Conservation (phyloP, 2,113 vertebrate genomes). For the Carettochelys insculpta region DNA sequence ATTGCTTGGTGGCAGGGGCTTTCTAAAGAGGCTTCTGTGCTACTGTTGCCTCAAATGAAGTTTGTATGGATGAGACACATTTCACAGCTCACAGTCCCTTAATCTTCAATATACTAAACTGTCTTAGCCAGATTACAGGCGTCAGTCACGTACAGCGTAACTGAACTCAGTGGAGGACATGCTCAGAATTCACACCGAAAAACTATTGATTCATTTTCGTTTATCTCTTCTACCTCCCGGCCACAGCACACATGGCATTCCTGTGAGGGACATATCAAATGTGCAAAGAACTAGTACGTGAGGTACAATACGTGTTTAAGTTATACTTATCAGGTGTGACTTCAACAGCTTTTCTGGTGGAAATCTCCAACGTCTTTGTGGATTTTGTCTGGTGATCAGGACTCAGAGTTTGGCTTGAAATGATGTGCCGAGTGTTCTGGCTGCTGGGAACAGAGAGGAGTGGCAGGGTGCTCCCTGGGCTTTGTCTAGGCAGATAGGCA, state of each 20-base stretch:
- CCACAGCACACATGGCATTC: not conserved
- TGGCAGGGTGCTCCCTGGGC: not conserved
- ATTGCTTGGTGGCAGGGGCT: accelerated
- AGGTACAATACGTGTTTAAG: not conserved
- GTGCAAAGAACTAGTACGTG: not conserved
- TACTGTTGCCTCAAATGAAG: not conserved
- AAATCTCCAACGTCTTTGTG: not conserved
- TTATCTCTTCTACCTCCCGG: conserved; percentile 16
- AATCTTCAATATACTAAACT: conserved; percentile 62
- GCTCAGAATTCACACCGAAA: conserved; percentile 27
- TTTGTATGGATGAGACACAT: conserved; percentile 46
- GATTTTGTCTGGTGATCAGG: not conserved
- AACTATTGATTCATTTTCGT: not conserved
- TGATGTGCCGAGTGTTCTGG: accelerated
- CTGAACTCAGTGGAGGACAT: conserved; percentile 37
- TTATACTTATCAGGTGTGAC: conserved; percentile 12
- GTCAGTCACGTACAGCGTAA: conserved; percentile 46
- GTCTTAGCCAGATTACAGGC: conserved; percentile 67
- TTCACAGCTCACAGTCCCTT: conserved; percentile 60
- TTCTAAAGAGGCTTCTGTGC: not conserved
- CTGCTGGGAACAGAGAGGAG: accelerated
- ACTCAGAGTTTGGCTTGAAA: not conserved
- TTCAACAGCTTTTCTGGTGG: not conserved
- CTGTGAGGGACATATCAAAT: not conserved
- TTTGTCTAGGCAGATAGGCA: not conserved